Conservation (phyloP, 2,113 vertebrate genomes). For the Telmatochromis sp. region DNA sequence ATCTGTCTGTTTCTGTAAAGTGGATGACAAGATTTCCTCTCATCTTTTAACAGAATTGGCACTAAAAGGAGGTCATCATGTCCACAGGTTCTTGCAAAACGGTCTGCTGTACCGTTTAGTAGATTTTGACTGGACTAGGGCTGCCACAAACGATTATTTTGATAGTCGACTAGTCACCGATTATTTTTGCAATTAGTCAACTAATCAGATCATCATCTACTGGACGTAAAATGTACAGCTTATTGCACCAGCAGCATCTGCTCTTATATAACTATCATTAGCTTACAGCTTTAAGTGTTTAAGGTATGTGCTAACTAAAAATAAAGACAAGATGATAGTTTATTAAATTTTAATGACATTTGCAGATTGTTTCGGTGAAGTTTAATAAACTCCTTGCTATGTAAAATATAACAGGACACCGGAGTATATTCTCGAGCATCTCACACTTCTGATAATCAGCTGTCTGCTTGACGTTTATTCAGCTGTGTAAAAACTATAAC, state of each 20-base stretch:
- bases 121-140: background rate
- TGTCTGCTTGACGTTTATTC: background rate
- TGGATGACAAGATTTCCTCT: background rate
- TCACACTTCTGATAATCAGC: accelerated
- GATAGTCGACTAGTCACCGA: background rate
- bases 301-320: background rate
- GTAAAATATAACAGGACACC: background rate
- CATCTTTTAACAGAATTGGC: background rate
- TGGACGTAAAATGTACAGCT: accelerated
- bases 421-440: accelerated
- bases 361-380: accelerated
- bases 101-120: accelerated
- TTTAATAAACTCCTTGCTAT: background rate
- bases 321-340: too few relatives aligned
- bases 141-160: background rate
- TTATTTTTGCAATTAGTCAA: accelerated
- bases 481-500: background rate
- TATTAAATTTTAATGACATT: too few relatives aligned
- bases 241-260: background rate
- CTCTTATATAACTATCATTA: background rate
- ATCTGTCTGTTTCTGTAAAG: background rate
- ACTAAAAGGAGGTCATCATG: background rate
- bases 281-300: background rate
- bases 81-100: background rate
- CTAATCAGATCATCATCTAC: background rate